A percentile compares a stretch with the other conserved stretches of the same genome.
Evolutionary conservation across 1,140 invertebrate genomes (phyloP).

Genomic region (Lordiphosa collinella): DNA sequence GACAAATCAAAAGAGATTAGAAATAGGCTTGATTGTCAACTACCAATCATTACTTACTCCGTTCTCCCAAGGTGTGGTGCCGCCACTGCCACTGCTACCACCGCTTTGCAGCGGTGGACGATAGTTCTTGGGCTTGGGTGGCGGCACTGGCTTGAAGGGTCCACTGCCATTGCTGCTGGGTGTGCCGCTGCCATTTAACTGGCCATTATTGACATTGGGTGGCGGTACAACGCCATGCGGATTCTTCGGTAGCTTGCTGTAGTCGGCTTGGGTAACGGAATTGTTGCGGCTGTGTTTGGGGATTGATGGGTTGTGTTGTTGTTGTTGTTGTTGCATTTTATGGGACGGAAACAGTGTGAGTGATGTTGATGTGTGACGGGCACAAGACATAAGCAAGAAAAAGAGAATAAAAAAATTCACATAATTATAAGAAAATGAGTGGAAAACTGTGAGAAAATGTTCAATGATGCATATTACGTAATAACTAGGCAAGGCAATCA

Average conservation of each 20-base stretch:
- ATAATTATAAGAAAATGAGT: conserved; percentile 62
- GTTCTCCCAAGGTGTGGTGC: conserved; percentile 72
- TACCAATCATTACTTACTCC: conserved; percentile 48
- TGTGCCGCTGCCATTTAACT: conserved; percentile 59
- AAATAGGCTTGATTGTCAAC: not conserved
- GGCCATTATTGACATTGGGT: conserved; percentile 44
- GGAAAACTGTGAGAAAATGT: conserved; percentile 13
- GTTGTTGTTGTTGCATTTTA: conserved; percentile 26
- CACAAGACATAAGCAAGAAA: conserved; percentile 66
- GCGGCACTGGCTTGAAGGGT: conserved; percentile 92
- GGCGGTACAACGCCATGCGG: conserved; percentile 61
- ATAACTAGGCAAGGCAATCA: conserved; percentile 19
- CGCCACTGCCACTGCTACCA: conserved; percentile 58
- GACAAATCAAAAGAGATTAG: conserved; percentile 1
- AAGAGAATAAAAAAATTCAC: conserved; percentile 41
- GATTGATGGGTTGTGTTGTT: conserved; percentile 23
- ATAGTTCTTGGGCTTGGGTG: conserved; percentile 95
- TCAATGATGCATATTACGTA: not conserved
- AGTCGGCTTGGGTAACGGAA: conserved; percentile 82
- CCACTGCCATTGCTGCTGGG: conserved; percentile 75
- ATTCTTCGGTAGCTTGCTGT: conserved; percentile 78
- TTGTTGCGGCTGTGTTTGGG: conserved; percentile 80
- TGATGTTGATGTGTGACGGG: conserved; percentile 30
- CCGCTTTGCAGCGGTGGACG: conserved; percentile 83
- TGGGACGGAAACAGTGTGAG: conserved; percentile 20